Evolutionary conservation across 1,140 invertebrate genomes (phyloP).

Genomic region (Psix sp.): DNA sequence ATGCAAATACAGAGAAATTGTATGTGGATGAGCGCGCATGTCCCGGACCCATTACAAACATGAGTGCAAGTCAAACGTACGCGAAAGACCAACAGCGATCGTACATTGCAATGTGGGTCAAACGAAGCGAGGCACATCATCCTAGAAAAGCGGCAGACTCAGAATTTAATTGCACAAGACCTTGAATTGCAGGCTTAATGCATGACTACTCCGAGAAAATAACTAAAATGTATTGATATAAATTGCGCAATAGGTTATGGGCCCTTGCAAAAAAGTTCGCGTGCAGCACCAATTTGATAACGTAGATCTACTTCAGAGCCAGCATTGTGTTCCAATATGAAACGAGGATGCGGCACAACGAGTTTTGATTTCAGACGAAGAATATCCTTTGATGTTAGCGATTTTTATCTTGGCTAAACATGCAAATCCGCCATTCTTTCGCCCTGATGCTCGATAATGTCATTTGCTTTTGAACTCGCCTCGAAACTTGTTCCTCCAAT

Average conservation of each 20-base stretch:
- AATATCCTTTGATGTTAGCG: slow-evolving; percentile 25
- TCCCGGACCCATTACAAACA: slow-evolving; percentile 58
- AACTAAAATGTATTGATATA: slow-evolving; percentile 36
- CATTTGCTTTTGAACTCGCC: slow-evolving; percentile 3
- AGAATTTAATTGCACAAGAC: slow-evolving; percentile 61
- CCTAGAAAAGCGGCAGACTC: slow-evolving; percentile 55
- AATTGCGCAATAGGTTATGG: slow-evolving; percentile 2
- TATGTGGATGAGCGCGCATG: slow-evolving; percentile 27
- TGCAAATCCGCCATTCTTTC: slow-evolving; percentile 43
- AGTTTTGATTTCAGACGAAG: slow-evolving; percentile 7
- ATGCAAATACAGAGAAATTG: slow-evolving; percentile 38
- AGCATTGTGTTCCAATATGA: slow-evolving; percentile 37
- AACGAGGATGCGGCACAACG: slow-evolving; percentile 8
- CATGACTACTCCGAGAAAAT: slow-evolving; percentile 26
- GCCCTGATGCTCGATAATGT: slow-evolving; percentile 16
- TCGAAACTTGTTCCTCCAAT: slow-evolving; percentile 12
- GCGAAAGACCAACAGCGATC: slow-evolving; percentile 50
- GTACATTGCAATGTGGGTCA: slow-evolving; percentile 63
- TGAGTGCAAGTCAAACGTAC: slow-evolving; percentile 60
- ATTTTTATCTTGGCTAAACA: slow-evolving; percentile 26
- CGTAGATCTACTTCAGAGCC: slow-evolving; percentile 60
- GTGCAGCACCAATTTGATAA: slow-evolving; percentile 50
- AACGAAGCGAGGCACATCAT: slow-evolving; percentile 50
- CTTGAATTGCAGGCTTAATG: slow-evolving; percentile 50
- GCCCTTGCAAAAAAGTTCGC: slow-evolving; percentile 38